Conservation (phyloP, 2,888 invertebrate species). For the Drepana falcataria region DNA sequence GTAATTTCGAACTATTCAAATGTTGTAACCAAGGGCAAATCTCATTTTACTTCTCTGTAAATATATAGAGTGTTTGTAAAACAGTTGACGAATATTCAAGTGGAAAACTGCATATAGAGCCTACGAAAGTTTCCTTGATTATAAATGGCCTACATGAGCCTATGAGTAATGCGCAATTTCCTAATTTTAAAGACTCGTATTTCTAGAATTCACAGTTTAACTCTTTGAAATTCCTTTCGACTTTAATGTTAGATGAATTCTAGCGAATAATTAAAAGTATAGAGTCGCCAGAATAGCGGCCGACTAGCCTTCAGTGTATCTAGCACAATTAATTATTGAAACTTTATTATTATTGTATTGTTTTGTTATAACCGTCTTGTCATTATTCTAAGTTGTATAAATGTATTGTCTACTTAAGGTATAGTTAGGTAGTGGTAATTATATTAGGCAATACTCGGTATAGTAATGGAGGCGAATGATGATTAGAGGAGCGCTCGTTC, state of each 20-base stretch:
- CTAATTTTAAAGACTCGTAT: not conserved
- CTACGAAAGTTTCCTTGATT: too few species aligned
- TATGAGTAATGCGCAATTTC: not conserved
- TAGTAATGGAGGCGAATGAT: constrained; percentile 36
- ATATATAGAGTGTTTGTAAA: too few species aligned
- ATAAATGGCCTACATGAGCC: constrained; percentile 11
- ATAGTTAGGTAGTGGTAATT: constrained; percentile 74
- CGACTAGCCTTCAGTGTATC: constrained; percentile 51
- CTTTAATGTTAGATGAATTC: constrained; percentile 42
- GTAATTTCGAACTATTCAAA: not conserved
- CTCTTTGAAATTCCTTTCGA: constrained; percentile 22
- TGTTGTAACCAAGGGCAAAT: not conserved
- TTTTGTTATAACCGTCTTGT: constrained; percentile 74
- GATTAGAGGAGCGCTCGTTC: constrained; percentile 11
- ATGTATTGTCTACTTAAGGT: constrained; percentile 72
- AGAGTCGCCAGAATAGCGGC: constrained; percentile 27
- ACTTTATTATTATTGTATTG: constrained; percentile 53
- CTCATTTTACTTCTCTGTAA: too few species aligned
- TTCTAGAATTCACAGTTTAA: constrained; percentile 20
- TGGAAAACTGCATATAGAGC: too few species aligned
- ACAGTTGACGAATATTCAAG: too few species aligned
- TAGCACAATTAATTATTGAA: constrained; percentile 67
- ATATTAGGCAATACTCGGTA: constrained; percentile 68
- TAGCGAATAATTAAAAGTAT: constrained; percentile 40
- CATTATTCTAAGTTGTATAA: constrained; percentile 78